Evolutionary conservation across 2,113 vertebrate species (phyloP).

Genomic region (Ancistrus triradiatus): DNA sequence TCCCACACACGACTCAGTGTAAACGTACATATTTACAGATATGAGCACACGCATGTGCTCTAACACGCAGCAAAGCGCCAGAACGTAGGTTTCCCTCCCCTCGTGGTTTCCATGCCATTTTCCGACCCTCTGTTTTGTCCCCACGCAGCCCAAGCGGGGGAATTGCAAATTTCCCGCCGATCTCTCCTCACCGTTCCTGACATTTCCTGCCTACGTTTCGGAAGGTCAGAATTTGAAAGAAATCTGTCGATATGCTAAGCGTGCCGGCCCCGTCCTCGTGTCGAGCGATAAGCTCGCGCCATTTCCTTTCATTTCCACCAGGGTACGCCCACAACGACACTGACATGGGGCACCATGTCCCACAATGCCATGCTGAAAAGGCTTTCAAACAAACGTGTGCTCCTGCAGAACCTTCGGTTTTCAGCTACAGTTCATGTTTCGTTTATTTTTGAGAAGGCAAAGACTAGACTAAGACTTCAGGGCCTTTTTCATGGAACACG

Average conservation of each 20-base stretch:
- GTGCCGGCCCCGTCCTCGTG: constrained; percentile 28
- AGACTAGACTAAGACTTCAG: too few relatives aligned
- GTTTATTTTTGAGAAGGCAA: too few relatives aligned
- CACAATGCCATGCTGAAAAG: too few relatives aligned
- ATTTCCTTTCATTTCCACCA: constrained; percentile 3
- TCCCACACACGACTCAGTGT: too few relatives aligned
- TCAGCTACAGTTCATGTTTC: too few relatives aligned
- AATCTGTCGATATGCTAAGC: constrained; percentile 47
- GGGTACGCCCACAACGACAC: constrained; percentile 24
- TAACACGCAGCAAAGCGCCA: constrained; percentile 4
- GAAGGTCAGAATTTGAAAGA: constrained; percentile 55
- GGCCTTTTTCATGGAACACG: too few relatives aligned
- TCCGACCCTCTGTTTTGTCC: constrained; percentile 21
- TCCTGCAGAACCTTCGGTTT: too few relatives aligned
- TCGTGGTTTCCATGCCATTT: constrained; percentile 13
- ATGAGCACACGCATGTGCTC: neutral
- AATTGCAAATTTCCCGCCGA: constrained; percentile 39
- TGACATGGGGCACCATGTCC: neutral
- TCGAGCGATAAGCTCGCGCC: constrained; percentile 31
- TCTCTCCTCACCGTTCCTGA: constrained; percentile 39
- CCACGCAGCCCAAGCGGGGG: constrained; percentile 31
- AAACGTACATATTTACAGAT: too few relatives aligned
- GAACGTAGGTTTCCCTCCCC: too few relatives aligned
- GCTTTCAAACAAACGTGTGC: too few relatives aligned
- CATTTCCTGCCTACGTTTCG: constrained; percentile 43